phyloP scores from a whole-genome alignment of 2,797 vertebrate genomes.

The Parauchenoglanis ngamensis region DNA sequence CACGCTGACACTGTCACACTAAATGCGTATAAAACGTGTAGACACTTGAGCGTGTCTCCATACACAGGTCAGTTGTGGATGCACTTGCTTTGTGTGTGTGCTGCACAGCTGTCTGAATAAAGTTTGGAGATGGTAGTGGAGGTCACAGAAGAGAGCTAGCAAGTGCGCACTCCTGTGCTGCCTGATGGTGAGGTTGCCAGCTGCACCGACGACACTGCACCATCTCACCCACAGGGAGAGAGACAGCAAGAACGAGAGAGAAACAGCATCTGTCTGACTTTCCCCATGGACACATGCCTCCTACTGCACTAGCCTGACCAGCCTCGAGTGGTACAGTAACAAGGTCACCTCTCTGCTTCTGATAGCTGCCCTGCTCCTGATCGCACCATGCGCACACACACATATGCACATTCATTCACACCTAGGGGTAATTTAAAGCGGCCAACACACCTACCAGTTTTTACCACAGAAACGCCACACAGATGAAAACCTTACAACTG shows the following conservation, averaged over 20 bases:
- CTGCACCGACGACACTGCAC: conserved; percentile 55
- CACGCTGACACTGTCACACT: not conserved
- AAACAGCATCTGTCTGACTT: conserved; percentile 79
- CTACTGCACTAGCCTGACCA: conserved; percentile 75
- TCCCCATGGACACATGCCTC: conserved; percentile 77
- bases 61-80: conserved; percentile 2
- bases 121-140: conserved; percentile 53
- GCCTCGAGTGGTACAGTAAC: conserved; percentile 75
- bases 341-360: conserved; percentile 67
- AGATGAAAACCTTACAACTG: not conserved
- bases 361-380: conserved; percentile 29
- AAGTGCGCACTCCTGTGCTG: conserved; percentile 43
- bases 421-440: not conserved
- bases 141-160: conserved; percentile 59
- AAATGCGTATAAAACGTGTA: not conserved
- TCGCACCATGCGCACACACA: not conserved
- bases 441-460: not conserved
- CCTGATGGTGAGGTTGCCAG: conserved; percentile 56
- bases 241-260: conserved; percentile 60
- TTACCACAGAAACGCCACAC: not conserved
- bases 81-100: conserved; percentile 16
- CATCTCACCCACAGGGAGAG: conserved; percentile 56
- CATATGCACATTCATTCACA: not conserved
- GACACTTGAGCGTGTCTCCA: not conserved
- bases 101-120: conserved; percentile 38